These are phyloP conservation scores for Oncorhynchus gorbuscha DNA, from an alignment of 2,113 vertebrate species.

Conservation along the genomic window DNA sequence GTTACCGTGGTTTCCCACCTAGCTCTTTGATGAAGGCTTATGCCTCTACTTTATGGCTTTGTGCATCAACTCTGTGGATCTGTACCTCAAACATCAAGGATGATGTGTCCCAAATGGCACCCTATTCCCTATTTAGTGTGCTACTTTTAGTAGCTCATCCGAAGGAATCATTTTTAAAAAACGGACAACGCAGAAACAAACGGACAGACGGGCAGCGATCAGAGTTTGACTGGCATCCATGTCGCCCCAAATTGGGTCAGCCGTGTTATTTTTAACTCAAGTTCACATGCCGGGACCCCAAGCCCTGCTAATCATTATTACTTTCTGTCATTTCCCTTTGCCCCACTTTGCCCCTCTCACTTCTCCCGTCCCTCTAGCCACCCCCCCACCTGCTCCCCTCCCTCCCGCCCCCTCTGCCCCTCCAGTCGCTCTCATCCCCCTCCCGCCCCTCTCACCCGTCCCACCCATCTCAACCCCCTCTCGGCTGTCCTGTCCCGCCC, in stretches of 20 bases:
- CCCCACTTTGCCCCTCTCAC: constrained; percentile 21
- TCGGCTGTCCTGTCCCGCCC: too few relatives aligned
- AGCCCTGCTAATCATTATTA: constrained; percentile 69
- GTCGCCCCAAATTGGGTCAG: constrained; percentile 57
- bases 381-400: too few relatives aligned
- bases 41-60: too few relatives aligned
- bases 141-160: not conserved
- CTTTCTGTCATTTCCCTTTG: constrained; percentile 38
- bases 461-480: not conserved
- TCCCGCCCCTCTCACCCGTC: too few relatives aligned
- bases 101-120: too few relatives aligned
- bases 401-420: too few relatives aligned
- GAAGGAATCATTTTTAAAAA: constrained; percentile 70
- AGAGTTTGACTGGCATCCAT: constrained; percentile 25
- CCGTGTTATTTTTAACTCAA: constrained; percentile 70
- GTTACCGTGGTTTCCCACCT: too few relatives aligned
- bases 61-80: too few relatives aligned
- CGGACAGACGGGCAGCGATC: not conserved
- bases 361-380: too few relatives aligned
- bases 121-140: too few relatives aligned
- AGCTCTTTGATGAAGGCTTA: too few relatives aligned
- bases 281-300: constrained; percentile 48
- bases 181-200: not conserved
- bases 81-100: too few relatives aligned
- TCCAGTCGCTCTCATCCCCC: not conserved